These are phyloP conservation scores for Rhizoglyphus robini DNA, from an alignment of 1,140 invertebrate genomes.

Conservation along the genomic window DNA sequence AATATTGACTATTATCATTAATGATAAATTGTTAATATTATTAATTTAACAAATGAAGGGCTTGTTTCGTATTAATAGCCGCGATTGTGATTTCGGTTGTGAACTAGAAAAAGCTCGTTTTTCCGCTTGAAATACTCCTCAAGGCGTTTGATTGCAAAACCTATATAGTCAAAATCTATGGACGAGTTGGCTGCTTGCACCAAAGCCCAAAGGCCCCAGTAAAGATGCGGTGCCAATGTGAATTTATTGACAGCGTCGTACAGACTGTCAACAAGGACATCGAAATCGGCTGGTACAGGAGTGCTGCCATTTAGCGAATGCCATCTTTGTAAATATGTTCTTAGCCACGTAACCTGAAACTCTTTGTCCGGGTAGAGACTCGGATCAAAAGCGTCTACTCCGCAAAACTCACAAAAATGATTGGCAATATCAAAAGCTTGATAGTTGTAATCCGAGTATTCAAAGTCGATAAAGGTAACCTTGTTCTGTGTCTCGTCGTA, in stretches of 20 bases:
- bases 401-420: constrained; percentile 90
- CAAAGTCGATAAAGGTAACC: constrained; percentile 92
- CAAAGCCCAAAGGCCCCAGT: constrained; percentile 85
- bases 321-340: constrained; percentile 48
- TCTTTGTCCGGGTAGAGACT: constrained; percentile 59
- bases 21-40: too few relatives aligned
- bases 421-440: constrained; percentile 94
- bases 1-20: too few relatives aligned
- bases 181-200: constrained; percentile 76
- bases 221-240: constrained; percentile 61
- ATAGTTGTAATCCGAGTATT: constrained; percentile 87
- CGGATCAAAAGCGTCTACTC: constrained; percentile 44
- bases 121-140: constrained; percentile 18
- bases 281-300: not conserved
- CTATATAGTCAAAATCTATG: constrained; percentile 86
- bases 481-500: constrained; percentile 41
- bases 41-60: too few relatives aligned
- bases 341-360: constrained; percentile 68
- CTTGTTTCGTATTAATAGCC: not conserved
- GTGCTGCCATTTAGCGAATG: constrained; percentile 19
- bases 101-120: not conserved
- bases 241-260: constrained; percentile 66
- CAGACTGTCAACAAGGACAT: constrained; percentile 47
- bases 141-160: constrained; percentile 43
- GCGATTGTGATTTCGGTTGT: not conserved